Evolutionary conservation across 2,888 invertebrate species (phyloP).

Genomic region (Coelinius sp.): DNA sequence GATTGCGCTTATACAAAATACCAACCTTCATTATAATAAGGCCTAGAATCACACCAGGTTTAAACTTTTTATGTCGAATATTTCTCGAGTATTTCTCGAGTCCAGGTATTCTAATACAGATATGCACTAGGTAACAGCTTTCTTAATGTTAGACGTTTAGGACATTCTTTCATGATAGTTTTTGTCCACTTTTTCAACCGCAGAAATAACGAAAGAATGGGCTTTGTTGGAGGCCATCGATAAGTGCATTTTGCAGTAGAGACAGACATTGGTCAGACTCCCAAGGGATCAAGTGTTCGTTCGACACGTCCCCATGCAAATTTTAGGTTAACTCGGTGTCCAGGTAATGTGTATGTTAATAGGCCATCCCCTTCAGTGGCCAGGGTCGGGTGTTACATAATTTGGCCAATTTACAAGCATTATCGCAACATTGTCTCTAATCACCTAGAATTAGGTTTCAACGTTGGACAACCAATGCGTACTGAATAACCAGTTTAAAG

Average conservation of each 20-base stretch:
- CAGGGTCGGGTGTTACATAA: conserved; percentile 60
- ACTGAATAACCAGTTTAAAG: not conserved
- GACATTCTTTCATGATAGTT: not conserved
- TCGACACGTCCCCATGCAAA: conserved; percentile 64
- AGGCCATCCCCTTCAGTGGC: conserved; percentile 55
- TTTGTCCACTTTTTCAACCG: not conserved
- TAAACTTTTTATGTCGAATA: too few species aligned
- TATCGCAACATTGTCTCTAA: conserved; percentile 67
- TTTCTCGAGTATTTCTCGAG: too few species aligned
- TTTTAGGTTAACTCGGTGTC: conserved; percentile 55
- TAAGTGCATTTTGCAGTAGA: not conserved
- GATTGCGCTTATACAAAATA: too few species aligned
- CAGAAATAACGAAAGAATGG: not conserved
- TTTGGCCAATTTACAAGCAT: conserved; percentile 69
- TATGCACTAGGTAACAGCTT: conserved; percentile 30
- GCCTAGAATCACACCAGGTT: too few species aligned
- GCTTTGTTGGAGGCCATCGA: not conserved
- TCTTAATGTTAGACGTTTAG: not conserved
- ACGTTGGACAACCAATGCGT: conserved; percentile 33
- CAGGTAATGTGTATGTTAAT: conserved; percentile 67
- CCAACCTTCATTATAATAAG: too few species aligned
- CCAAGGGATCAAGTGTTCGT: conserved; percentile 39
- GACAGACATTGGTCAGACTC: conserved; percentile 7
- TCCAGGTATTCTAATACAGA: too few species aligned
- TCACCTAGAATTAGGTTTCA: conserved; percentile 63